Evolutionary conservation across 2,888 invertebrate genomes (phyloP), one percentile per base, ranked within the genome.

Genomic region (Octonoba sinensis): DNA sequence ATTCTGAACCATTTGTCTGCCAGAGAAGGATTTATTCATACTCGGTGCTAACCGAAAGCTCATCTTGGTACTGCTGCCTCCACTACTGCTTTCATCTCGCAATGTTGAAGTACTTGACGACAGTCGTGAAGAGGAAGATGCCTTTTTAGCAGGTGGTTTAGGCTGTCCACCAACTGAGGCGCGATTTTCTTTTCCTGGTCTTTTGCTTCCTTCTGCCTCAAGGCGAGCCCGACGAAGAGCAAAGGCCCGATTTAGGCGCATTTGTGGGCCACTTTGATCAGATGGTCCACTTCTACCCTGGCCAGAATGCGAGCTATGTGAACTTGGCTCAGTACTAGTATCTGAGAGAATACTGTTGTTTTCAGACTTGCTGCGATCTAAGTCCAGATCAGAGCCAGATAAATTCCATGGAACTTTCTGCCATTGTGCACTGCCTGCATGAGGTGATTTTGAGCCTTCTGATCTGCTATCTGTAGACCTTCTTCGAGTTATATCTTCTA

Each of bases 171-270:
- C 54, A 47, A 69, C 51, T 56, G 83, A 70, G 24, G 65, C 24
- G 18, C 82, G 74, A 46, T 71, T 79, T 18, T 81, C 54, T 36
- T 71, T 79, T 0, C 78, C 70, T 36, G 36, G 36, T 47, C 65
- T 20, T 16, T 66, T 70, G 1, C 74, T 51, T 49, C 84, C 83
- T 59, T 87, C 87, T 46, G 86, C 85, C 59, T 88, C 92, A 51
- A 93, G 86, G 85, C 92, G 88, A n/a, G 92, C 91, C 88, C 93
- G 86, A 86, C 94, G 90, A 89, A 93, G 89, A 87, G 93, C 89
- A 85, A 88, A 89, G n/a, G 93, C 93, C 85, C 94, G 91, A 88
- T 95, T 96, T 86, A 92, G 92, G 79, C 91, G 91, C 87, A 92
- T 92, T 84, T 57, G 90, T 89, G 79, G 91, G 70, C 88, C 88